A percentile compares a stretch with the other conserved stretches of the same genome.
phyloP scores from a whole-genome alignment of 2,113 vertebrate species.

The Aramus guarauna region DNA sequence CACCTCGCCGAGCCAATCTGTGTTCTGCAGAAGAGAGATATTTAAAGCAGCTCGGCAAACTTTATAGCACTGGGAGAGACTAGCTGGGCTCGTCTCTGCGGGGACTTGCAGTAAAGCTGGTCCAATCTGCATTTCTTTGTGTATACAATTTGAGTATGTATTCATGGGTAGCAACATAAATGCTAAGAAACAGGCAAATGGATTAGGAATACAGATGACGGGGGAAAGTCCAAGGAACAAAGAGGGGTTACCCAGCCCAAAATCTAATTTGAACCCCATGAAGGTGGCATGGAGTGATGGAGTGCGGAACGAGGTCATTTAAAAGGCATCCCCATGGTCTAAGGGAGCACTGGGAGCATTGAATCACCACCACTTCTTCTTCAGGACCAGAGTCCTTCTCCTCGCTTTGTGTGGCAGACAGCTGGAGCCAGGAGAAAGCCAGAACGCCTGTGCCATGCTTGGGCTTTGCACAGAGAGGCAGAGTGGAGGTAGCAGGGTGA shows the following conservation, averaged over 20 bases:
- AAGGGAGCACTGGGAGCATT: background rate
- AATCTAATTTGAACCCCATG: background rate
- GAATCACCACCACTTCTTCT: background rate
- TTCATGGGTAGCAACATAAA: background rate
- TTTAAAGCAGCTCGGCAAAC: conserved; percentile 63
- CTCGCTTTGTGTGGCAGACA: background rate
- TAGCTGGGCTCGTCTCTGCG: background rate
- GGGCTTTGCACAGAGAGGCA: background rate
- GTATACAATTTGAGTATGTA: background rate
- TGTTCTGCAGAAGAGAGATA: conserved; percentile 49
- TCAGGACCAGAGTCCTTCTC: background rate
- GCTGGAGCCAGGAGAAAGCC: background rate
- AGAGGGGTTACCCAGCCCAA: background rate
- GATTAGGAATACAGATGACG: background rate
- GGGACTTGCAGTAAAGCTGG: conserved; percentile 24
- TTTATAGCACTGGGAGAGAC: conserved; percentile 11
- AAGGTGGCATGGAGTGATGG: background rate
- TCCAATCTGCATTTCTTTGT: background rate
- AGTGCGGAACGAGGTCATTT: background rate
- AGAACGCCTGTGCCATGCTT: background rate
- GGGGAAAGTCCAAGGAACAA: background rate
- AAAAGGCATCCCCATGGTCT: background rate
- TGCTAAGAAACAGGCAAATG: background rate
- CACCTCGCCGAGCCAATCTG: conserved; percentile 55
- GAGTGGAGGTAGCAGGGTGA: background rate